These are phyloP conservation scores for Ganaspis sp. DNA, from an alignment of 1,140 invertebrate genomes.

Conservation along the genomic window DNA sequence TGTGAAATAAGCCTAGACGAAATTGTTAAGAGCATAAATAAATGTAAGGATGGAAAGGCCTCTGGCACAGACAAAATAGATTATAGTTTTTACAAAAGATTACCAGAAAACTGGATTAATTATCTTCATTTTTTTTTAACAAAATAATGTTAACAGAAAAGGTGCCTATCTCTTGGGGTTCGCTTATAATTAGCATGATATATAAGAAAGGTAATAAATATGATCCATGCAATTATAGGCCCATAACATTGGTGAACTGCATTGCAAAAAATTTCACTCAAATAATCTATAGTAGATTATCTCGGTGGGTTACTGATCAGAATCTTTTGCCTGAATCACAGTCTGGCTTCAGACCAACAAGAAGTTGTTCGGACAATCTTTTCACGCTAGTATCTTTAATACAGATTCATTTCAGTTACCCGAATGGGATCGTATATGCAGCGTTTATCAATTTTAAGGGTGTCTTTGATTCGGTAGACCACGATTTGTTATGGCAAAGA, in stretches of 20 bases:
- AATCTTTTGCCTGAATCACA: not conserved
- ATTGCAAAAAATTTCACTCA: not conserved
- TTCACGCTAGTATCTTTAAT: not conserved
- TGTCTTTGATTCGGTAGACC: not conserved
- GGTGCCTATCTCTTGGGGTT: too few relatives aligned
- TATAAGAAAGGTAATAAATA: too few relatives aligned
- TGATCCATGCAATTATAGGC: not conserved
- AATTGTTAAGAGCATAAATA: not conserved
- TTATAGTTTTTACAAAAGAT: too few relatives aligned
- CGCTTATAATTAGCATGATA: too few relatives aligned
- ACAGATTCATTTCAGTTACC: not conserved
- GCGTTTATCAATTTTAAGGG: too few relatives aligned
- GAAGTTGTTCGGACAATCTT: not conserved
- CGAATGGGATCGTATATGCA: not conserved
- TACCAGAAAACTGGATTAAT: too few relatives aligned
- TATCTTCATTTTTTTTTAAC: too few relatives aligned
- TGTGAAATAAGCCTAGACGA: not conserved
- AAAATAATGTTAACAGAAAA: too few relatives aligned
- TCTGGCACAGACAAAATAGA: not conserved
- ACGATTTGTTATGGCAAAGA: not conserved
- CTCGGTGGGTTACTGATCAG: not conserved
- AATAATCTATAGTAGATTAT: not conserved
- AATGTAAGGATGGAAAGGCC: slow-evolving; percentile 33
- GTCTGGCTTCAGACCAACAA: not conserved
- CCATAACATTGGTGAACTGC: not conserved